Evolutionary conservation across 2,113 vertebrate species (phyloP), one percentile per base, ranked within the genome.

Genomic region (Lycaon pictus): DNA sequence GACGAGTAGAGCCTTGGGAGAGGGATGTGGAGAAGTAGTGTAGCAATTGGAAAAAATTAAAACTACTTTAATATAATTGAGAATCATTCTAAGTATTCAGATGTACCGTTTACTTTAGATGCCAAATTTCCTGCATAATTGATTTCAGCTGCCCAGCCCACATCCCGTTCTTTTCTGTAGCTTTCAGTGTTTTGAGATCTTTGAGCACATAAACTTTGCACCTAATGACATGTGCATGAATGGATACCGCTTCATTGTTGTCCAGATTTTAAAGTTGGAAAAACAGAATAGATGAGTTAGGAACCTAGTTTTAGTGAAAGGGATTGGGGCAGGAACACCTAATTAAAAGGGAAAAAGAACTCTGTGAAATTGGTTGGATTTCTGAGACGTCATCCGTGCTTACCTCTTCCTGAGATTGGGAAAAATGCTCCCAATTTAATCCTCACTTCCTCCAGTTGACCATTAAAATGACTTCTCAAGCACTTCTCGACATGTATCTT

Each of bases 91-190:
- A 83, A 82, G 71, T 13, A 56, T 86, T 95, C 86, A 93, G 65
- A 95, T 65, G 89, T 12, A 9, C 69, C 60, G 12, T 88, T 90
- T 58, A 53, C 71, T 71, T 43, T 51, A 16, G 55, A 48, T 11
- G 65, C 77, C 95, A 65, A 10, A 89, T 51, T 93, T 96, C 72
- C 92, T 65, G 91, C 3, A 2, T 92, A 76, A 95, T 92, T 87
- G 60, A 56, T 37, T 74, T 88, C 89, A 93, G 95, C 95, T 93
- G 88, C 72, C 56, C 81, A 65, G 51, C 60, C 72, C 58, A 43
- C 92, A 58, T 1, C 53, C 76, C 1, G 9, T 37, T 69, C 55
- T 85, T 11, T 85, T 79, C 85, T 48, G 62, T 27, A 86, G 83
- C 87, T 67, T 86, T 95, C 77, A 62, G 2, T 82, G 56, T 62